Evolutionary conservation across 2,797 vertebrate species (phyloP), one percentile per base, ranked within the genome.

Genomic region (Malacoctenus gilli): DNA sequence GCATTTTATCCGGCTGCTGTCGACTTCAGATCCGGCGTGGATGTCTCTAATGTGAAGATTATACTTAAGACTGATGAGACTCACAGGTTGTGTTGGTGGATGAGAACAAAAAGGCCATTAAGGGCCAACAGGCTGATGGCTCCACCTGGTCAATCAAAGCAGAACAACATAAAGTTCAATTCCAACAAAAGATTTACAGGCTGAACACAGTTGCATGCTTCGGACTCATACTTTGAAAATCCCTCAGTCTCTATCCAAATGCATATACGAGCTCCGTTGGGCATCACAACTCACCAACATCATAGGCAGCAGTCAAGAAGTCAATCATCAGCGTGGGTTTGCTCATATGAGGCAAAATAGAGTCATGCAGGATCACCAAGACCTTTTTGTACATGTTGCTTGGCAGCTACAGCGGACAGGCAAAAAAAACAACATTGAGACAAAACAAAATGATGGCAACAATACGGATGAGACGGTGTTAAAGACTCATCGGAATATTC

Each of bases 81-180:
- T 98, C 89, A 99, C 97, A 99, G 78, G 71, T 99, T 99, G 83
- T 99, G 95, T 25, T 98, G 80, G 63, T 98, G 95, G 49, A 99
- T 97, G 72, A 99, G 90, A 60, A 97, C 76, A 69, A 99, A 99
- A 2, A 99, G 92, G 20, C 97, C 97, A 11, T 98, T 98, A 43
- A 99, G 89, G 13, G 96, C 96, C 42, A 99, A 81, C 44, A 99
- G 93, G 68, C 97, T 98, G 83, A 99, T 91, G 1, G 96, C 95
- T 0, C 97, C 97, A 55, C 97, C 97, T 99, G 64, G 48, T 82
- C 13, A 44, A 68, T 1, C 30, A 41, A 65, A 21, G 41, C 14
- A 44, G 4, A 2, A 62, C 12, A 55, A n/a, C 32, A 36, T 9
- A 2, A 14, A 16, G n/a, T n/a, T n/a, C n/a, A n/a, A n/a, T n/a